Conservation (phyloP, 2,113 vertebrate genomes). For the Atrichornis clamosus region DNA sequence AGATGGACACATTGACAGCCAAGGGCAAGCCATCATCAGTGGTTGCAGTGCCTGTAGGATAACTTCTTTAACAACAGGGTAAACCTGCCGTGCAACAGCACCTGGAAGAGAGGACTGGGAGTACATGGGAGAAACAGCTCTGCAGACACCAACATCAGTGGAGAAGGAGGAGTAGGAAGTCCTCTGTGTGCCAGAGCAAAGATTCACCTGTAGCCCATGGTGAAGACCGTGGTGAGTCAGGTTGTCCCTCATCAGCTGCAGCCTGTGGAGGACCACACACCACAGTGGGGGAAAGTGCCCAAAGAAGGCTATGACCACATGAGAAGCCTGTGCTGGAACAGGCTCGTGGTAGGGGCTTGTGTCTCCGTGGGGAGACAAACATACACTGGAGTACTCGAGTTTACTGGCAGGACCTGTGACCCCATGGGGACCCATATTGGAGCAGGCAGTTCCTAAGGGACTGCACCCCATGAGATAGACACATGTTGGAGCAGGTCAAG, state of each 20-base stretch:
- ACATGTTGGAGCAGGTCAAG: background rate
- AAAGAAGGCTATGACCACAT: background rate
- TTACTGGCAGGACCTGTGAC: background rate
- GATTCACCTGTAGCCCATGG: accelerated
- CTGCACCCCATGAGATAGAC: background rate
- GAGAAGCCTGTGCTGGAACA: accelerated
- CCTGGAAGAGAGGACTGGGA: background rate
- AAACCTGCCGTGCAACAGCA: background rate
- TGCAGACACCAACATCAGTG: background rate
- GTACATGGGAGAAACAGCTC: background rate
- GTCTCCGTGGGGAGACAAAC: accelerated
- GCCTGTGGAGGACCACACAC: accelerated
- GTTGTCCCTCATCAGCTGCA: background rate
- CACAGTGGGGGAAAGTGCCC: background rate
- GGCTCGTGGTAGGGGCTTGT: background rate
- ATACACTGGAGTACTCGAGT: background rate
- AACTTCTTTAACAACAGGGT: background rate
- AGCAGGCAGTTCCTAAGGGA: background rate
- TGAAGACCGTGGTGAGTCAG: background rate
- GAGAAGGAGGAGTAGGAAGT: background rate
- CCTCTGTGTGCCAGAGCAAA: accelerated
- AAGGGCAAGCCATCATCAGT: background rate
- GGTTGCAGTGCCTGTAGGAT: background rate
- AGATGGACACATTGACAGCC: accelerated
- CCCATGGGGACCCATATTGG: too few relatives aligned